These are phyloP conservation scores for Cecidostiba fungosa DNA, from an alignment of 2,888 invertebrate species.

Conservation along the genomic window DNA sequence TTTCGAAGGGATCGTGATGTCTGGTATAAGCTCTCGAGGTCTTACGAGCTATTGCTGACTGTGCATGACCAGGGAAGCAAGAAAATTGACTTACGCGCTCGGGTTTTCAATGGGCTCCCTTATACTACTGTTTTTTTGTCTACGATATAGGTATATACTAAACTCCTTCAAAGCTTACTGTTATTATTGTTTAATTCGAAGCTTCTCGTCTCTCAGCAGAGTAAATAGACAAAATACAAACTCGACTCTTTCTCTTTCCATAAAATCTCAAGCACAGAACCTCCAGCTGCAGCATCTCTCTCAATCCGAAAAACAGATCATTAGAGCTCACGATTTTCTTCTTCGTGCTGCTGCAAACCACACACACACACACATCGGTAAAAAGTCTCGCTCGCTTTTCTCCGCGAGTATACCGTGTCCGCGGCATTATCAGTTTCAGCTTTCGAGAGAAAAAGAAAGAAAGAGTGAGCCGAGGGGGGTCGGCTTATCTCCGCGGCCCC, in stretches of 20 bases:
- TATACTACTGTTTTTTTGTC: neutral
- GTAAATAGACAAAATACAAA: too few relatives aligned
- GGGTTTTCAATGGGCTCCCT: neutral
- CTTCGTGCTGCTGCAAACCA: neutral
- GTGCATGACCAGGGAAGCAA: neutral
- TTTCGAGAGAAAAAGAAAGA: neutral
- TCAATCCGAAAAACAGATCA: slow-evolving; percentile 35
- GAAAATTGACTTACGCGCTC: slow-evolving; percentile 2
- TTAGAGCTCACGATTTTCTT: slow-evolving; percentile 31
- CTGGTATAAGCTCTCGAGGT: neutral
- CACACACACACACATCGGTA: neutral
- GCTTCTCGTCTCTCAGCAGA: too few relatives aligned
- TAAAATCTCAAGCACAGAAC: neutral
- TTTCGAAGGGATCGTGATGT: neutral
- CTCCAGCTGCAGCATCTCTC: neutral
- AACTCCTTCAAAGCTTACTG: too few relatives aligned
- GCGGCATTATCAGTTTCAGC: slow-evolving; percentile 45
- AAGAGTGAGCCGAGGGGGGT: neutral
- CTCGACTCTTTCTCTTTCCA: neutral
- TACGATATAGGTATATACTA: neutral
- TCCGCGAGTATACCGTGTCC: slow-evolving; percentile 1
- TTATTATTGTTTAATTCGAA: too few relatives aligned
- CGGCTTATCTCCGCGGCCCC: slow-evolving; percentile 39
- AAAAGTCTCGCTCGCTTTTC: slow-evolving; percentile 17
- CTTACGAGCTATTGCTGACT: neutral